phyloP scores from a whole-genome alignment of 2,888 invertebrate species.

The Suillia variegata region DNA sequence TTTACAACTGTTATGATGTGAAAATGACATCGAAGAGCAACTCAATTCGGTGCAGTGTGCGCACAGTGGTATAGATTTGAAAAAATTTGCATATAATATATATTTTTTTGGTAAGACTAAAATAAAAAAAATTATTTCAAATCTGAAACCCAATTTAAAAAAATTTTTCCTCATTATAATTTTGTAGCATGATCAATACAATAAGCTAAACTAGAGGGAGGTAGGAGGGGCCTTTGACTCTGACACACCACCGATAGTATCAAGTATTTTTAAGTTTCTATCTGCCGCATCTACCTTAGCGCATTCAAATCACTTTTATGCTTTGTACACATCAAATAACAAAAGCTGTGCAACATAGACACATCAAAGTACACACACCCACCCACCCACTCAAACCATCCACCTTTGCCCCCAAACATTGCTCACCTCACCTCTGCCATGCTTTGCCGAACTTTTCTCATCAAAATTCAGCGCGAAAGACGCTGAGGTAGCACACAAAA shows the following conservation, averaged over 20 bases:
- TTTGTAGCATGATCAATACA: too few relatives aligned
- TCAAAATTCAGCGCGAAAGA: constrained; percentile 1
- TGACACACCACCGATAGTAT: too few relatives aligned
- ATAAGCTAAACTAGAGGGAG: too few relatives aligned
- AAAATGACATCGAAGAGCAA: neutral
- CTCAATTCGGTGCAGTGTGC: neutral
- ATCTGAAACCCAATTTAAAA: too few relatives aligned
- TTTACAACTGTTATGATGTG: constrained; percentile 4
- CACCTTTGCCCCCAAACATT: neutral
- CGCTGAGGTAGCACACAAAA: constrained; percentile 5
- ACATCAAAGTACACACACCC: neutral
- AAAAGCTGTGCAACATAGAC: neutral
- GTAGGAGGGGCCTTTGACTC: too few relatives aligned
- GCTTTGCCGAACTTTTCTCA: constrained; percentile 3
- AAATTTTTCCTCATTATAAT: too few relatives aligned
- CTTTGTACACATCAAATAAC: neutral
- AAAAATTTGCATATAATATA: too few relatives aligned
- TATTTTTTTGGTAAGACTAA: too few relatives aligned
- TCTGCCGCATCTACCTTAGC: too few relatives aligned
- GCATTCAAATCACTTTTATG: neutral
- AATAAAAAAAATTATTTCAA: too few relatives aligned
- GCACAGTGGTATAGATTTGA: neutral
- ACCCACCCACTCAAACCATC: neutral
- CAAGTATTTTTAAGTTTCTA: too few relatives aligned
- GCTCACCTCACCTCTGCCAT: too few relatives aligned